These are phyloP conservation scores for Archips crataeganus DNA, from an alignment of 2,888 invertebrate species.

Conservation along the genomic window DNA sequence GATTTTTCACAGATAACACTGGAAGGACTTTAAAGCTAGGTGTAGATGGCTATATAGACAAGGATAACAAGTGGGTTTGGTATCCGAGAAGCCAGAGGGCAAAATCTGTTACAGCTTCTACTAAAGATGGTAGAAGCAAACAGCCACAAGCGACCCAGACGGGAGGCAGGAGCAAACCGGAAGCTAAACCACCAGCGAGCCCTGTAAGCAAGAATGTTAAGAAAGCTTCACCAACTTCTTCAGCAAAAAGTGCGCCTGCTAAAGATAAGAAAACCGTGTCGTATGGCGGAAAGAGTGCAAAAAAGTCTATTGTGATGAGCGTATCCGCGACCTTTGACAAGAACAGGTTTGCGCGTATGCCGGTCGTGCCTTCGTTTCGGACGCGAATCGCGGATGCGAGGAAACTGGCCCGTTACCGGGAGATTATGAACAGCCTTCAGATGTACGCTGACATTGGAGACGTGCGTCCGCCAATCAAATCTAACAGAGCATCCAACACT, in stretches of 20 bases:
- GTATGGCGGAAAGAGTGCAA: conserved; percentile 51
- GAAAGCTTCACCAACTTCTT: conserved; percentile 37
- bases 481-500: conserved; percentile 75
- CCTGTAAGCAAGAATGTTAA: conserved; percentile 42
- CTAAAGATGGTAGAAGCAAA: conserved; percentile 46
- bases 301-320: conserved; percentile 64
- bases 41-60: conserved; percentile 76
- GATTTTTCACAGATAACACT: conserved; percentile 64
- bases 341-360: conserved; percentile 43
- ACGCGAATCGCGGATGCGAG: conserved; percentile 51
- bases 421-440: conserved; percentile 69
- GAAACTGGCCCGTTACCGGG: conserved; percentile 66
- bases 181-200: background rate
- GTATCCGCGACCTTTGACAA: conserved; percentile 59
- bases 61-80: conserved; percentile 75
- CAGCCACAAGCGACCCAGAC: conserved; percentile 13
- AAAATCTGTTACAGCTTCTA: conserved; percentile 51
- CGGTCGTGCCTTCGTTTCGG: conserved; percentile 12
- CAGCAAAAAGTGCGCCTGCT: conserved; percentile 39
- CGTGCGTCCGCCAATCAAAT: conserved; percentile 58
- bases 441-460: conserved; percentile 67
- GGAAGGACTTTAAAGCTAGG: conserved; percentile 68
- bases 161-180: background rate
- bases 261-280: conserved; percentile 51
- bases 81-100: conserved; percentile 58